phyloP scores from a whole-genome alignment of 2,888 invertebrate species.

The Cheilosia impressa region DNA sequence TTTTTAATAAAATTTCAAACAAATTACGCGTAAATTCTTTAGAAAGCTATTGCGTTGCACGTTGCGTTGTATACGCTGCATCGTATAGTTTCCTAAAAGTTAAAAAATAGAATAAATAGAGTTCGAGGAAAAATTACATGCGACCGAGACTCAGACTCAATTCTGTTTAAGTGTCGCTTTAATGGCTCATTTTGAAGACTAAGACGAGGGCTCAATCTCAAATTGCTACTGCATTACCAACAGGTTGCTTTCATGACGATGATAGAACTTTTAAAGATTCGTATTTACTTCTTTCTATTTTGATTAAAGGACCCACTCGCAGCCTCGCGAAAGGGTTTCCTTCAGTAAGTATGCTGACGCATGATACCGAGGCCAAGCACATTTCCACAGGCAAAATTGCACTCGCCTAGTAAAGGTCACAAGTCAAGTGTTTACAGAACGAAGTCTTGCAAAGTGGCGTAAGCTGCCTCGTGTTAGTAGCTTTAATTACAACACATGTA shows the following conservation, averaged over 20 bases:
- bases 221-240: not conserved
- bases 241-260: slow-evolving; percentile 11
- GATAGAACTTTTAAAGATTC: not conserved
- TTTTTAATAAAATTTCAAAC: too few relatives aligned
- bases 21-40: too few relatives aligned
- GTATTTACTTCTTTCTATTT: not conserved
- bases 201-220: not conserved
- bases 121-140: not conserved
- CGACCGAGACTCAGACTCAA: not conserved
- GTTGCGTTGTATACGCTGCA: too few relatives aligned
- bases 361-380: not conserved
- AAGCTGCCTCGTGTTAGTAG: not conserved
- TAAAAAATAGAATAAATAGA: too few relatives aligned
- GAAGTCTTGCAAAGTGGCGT: not conserved
- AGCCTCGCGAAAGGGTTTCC: not conserved
- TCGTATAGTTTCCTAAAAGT: too few relatives aligned
- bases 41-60: too few relatives aligned
- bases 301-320: not conserved
- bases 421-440: not conserved
- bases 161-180: not conserved
- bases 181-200: not conserved
- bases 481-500: not conserved
- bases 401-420: slow-evolving; percentile 1
- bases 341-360: not conserved
- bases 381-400: not conserved